Percentiles rank a stretch among this genome's conserved stretches.
Evolutionary conservation across 2,113 vertebrate genomes (phyloP).

Genomic region (Ochotona curzoniae): DNA sequence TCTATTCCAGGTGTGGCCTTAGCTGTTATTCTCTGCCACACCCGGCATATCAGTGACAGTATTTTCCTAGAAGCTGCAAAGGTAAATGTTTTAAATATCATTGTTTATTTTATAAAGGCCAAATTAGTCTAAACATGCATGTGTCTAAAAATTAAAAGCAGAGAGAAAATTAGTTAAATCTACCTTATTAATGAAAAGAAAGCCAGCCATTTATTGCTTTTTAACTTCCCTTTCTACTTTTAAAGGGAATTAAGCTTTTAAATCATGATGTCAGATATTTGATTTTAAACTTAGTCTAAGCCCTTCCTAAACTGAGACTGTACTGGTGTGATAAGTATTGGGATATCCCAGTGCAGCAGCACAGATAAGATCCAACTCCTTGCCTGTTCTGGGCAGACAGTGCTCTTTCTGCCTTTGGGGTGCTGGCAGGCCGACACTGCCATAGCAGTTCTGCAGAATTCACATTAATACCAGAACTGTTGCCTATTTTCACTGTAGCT

Average conservation of each 20-base stretch:
- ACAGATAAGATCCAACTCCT: slow-evolving; percentile 9
- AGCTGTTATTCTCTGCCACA: slow-evolving; percentile 95
- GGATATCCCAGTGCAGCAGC: background rate
- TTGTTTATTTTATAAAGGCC: slow-evolving; percentile 46
- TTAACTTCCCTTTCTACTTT: slow-evolving; percentile 7
- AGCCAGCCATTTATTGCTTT: background rate
- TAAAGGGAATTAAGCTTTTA: slow-evolving; percentile 18
- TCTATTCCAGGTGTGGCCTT: slow-evolving; percentile 92
- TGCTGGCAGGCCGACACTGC: background rate
- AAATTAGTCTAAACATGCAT: slow-evolving; percentile 9
- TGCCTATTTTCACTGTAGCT: background rate
- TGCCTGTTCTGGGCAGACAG: background rate
- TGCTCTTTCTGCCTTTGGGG: background rate
- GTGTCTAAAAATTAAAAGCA: slow-evolving; percentile 32
- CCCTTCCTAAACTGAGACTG: background rate
- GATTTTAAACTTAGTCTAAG: background rate
- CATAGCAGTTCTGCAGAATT: slow-evolving; percentile 1
- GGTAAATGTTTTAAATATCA: slow-evolving; percentile 85
- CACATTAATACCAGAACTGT: background rate
- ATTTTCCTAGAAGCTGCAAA: slow-evolving; percentile 98
- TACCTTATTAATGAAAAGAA: slow-evolving; percentile 42
- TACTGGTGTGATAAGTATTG: background rate
- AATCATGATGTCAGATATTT: slow-evolving; percentile 21
- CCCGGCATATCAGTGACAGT: slow-evolving; percentile 95
- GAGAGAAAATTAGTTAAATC: slow-evolving; percentile 29